Evolutionary conservation across 2,113 vertebrate genomes (phyloP).

Genomic region (Pyxicephalus adspersus): DNA sequence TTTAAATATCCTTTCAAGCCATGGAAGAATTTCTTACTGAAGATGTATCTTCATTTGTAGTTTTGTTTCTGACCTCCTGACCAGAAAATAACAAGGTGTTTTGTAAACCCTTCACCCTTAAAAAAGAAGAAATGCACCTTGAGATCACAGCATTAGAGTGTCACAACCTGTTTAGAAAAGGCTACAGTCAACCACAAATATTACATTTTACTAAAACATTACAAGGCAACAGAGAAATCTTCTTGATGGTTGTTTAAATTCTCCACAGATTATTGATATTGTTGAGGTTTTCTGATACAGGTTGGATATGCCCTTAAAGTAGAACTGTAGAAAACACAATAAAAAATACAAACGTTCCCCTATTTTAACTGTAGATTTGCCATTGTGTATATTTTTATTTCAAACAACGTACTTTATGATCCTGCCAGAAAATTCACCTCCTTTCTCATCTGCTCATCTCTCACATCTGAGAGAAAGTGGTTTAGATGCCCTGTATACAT

Average conservation of each 20-base stretch:
- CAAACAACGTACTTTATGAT: too few relatives aligned
- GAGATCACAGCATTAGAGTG: slow-evolving; percentile 38
- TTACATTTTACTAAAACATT: neutral
- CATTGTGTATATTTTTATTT: too few relatives aligned
- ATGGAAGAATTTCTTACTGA: slow-evolving; percentile 61
- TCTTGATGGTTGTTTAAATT: neutral
- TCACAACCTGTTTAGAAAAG: slow-evolving; percentile 8
- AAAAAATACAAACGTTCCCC: too few relatives aligned
- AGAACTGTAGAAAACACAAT: too few relatives aligned
- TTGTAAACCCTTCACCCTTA: slow-evolving; percentile 27
- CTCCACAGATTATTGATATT: too few relatives aligned
- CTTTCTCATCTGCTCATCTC: too few relatives aligned
- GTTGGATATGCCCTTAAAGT: too few relatives aligned
- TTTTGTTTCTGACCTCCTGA: slow-evolving; percentile 47
- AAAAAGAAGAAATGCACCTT: neutral
- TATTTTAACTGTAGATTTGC: too few relatives aligned
- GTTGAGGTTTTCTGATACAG: too few relatives aligned
- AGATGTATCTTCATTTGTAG: slow-evolving; percentile 64
- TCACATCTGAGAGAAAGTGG: too few relatives aligned
- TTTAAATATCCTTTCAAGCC: slow-evolving; percentile 72
- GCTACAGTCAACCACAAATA: neutral
- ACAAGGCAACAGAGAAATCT: neutral
- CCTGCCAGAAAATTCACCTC: too few relatives aligned
- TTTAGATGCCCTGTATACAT: too few relatives aligned
- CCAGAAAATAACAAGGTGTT: slow-evolving; percentile 53